Percentiles rank a stretch among this genome's conserved stretches.
Conservation (phyloP, 2,113 vertebrate species). For the Sakesphorus luctuosus region DNA sequence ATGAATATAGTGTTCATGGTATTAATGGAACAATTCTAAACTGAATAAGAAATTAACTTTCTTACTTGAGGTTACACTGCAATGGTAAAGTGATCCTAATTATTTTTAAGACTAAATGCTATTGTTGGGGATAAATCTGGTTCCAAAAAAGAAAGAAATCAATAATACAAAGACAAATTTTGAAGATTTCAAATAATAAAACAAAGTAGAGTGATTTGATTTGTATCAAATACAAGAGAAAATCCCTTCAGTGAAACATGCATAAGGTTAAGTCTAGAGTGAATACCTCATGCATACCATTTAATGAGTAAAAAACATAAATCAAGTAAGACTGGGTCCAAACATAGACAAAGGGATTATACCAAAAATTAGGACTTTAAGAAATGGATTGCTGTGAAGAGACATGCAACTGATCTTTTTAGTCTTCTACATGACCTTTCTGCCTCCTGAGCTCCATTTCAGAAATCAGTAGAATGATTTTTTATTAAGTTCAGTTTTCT, state of each 20-base stretch:
- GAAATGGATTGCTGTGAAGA: not conserved
- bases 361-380: not conserved
- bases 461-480: constrained; percentile 40
- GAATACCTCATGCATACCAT: not conserved
- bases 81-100: constrained; percentile 26
- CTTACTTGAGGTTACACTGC: constrained; percentile 36
- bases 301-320: constrained; percentile 3
- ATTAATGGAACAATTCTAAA: constrained; percentile 48
- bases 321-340: not conserved
- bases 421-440: not conserved
- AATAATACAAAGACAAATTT: not conserved
- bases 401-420: constrained; percentile 10
- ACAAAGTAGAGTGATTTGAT: not conserved
- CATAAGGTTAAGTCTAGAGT: not conserved
- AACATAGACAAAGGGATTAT: not conserved
- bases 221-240: not conserved
- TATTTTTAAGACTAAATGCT: constrained; percentile 11
- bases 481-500: constrained; percentile 44
- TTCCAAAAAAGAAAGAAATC: not conserved
- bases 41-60: constrained; percentile 56
- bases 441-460: not conserved
- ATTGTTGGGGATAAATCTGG: not conserved
- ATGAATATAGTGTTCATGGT: constrained; percentile 21
- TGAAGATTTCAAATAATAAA: not conserved
- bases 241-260: not conserved